These are phyloP conservation scores for Gryon sp. DNA, from an alignment of 1,140 invertebrate genomes.

Conservation along the genomic window DNA sequence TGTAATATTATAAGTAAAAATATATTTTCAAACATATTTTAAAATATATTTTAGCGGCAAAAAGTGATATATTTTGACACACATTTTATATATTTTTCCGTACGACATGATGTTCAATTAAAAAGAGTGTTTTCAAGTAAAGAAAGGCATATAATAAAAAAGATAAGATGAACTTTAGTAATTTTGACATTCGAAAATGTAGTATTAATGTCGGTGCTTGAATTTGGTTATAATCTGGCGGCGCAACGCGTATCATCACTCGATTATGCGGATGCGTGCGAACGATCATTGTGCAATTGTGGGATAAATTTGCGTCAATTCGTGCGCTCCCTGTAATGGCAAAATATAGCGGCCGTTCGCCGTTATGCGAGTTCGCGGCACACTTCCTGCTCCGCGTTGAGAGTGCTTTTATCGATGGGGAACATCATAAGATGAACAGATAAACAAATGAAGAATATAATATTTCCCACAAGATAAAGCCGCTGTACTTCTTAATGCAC, in stretches of 20 bases:
- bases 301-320: conserved; percentile 59
- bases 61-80: no score
- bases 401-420: conserved; percentile 57
- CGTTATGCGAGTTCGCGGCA: conserved; percentile 43
- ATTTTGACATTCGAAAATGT: no score
- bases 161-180: no score
- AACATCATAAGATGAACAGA: conserved; percentile 55
- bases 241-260: conserved; percentile 10
- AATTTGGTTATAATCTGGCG: no score
- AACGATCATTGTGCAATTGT: conserved; percentile 36
- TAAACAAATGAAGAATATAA: conserved; percentile 61
- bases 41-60: no score
- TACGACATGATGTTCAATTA: no score
- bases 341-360: conserved; percentile 44
- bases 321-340: conserved; percentile 43
- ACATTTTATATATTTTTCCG: no score
- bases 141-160: no score
- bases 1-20: no score
- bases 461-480: conserved; percentile 58
- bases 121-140: no score
- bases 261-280: conserved; percentile 34
- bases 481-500: conserved; percentile 13
- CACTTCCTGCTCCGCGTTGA: conserved; percentile 51
- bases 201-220: no score
- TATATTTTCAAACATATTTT: no score